Conservation (phyloP, 2,797 vertebrate species). For the Neoniphon sammara region DNA sequence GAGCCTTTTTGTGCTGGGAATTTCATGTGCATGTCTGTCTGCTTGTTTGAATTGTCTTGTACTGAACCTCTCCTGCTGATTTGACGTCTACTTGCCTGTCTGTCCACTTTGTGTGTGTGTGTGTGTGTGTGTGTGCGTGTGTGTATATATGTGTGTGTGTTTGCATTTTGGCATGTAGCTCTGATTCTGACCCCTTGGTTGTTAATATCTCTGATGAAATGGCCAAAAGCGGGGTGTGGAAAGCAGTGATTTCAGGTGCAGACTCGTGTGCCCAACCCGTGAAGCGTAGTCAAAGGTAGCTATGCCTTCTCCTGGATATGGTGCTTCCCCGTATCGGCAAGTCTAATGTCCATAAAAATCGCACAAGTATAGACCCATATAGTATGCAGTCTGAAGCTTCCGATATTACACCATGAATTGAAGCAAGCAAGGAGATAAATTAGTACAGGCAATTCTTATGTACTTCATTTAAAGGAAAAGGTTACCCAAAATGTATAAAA, state of each 20-base stretch:
- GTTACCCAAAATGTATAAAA: no score
- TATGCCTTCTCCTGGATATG: slow-evolving; percentile 65
- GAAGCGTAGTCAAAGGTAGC: slow-evolving; percentile 89
- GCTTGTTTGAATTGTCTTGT: slow-evolving; percentile 52
- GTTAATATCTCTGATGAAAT: slow-evolving; percentile 96
- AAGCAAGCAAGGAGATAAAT: not conserved
- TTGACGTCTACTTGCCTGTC: slow-evolving; percentile 52
- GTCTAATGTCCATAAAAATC: not conserved
- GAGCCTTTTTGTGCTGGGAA: slow-evolving; percentile 14
- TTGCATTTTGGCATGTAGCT: slow-evolving; percentile 86
- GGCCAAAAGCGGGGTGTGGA: slow-evolving; percentile 91
- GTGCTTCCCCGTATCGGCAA: not conserved
- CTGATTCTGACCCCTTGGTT: slow-evolving; percentile 86
- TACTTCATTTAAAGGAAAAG: not conserved
- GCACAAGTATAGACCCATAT: not conserved
- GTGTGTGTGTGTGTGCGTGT: slow-evolving; percentile 33
- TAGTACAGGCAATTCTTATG: not conserved
- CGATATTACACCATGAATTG: not conserved
- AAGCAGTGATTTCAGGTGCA: slow-evolving; percentile 87
- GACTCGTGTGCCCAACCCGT: slow-evolving; percentile 86
- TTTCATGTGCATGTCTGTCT: slow-evolving; percentile 58
- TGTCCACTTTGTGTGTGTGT: slow-evolving; percentile 56
- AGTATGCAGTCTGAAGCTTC: not conserved
- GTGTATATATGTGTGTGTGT: slow-evolving; percentile 29
- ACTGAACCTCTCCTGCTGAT: slow-evolving; percentile 40